phyloP scores from a whole-genome alignment of 1,140 invertebrate species.

The Whitmania pigra region DNA sequence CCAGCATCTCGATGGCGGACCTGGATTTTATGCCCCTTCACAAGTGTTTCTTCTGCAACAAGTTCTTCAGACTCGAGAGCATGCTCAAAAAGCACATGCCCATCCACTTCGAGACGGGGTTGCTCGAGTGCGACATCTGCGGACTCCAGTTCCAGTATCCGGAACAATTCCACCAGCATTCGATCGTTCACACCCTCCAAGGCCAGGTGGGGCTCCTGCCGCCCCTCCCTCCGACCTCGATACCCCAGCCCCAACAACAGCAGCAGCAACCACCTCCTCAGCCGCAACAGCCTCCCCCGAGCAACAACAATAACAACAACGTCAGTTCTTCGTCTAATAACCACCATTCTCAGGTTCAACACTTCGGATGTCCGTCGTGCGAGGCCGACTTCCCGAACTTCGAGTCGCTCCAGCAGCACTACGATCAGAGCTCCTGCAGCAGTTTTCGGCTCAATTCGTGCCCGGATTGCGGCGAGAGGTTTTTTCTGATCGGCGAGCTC shows the following conservation, averaged over 20 bases:
- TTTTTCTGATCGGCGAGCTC: constrained; percentile 5
- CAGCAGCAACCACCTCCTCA: neutral
- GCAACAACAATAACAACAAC: neutral
- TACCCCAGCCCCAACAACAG: neutral
- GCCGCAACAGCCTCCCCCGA: neutral
- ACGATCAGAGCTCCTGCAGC: neutral
- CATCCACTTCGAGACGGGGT: neutral
- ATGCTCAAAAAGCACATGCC: constrained; percentile 13
- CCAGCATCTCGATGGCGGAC: neutral
- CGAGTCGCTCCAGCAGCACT: neutral
- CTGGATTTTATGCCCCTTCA: constrained; percentile 10
- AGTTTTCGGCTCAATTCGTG: neutral
- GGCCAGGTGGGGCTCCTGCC: neutral
- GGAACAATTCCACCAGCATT: constrained; percentile 6
- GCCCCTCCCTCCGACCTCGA: neutral
- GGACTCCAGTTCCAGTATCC: constrained; percentile 3
- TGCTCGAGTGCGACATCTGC: constrained; percentile 7
- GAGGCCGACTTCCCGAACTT: neutral
- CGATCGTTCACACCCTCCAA: constrained; percentile 7
- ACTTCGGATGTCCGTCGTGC: neutral
- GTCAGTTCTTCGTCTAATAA: neutral
- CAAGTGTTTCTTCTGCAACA: constrained; percentile 9
- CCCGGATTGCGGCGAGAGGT: neutral
- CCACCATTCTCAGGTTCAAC: neutral
- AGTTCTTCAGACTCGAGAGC: constrained; percentile 6